phyloP scores from a whole-genome alignment of 2,797 vertebrate genomes.

The Myiotriccus ornatus region DNA sequence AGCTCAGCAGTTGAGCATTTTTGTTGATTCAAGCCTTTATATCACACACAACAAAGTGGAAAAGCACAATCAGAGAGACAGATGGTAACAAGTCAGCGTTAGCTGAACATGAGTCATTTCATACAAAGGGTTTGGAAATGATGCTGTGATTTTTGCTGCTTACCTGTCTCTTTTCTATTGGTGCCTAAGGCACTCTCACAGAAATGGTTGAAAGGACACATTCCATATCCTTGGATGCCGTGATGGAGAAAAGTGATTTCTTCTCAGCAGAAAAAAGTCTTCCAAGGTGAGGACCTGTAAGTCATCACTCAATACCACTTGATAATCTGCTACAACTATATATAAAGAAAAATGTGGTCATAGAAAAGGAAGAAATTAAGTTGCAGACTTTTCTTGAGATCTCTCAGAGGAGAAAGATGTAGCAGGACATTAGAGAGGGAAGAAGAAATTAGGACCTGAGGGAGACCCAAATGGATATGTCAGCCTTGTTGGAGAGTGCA shows the following conservation, averaged over 20 bases:
- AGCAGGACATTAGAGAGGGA: not conserved
- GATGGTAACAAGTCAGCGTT: not conserved
- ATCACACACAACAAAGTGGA: not conserved
- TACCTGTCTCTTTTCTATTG: not conserved
- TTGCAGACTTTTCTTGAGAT: not conserved
- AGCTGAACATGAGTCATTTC: not conserved
- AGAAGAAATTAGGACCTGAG: not conserved
- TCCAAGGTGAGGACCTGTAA: not conserved
- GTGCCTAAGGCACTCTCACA: not conserved
- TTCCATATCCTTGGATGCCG: not conserved
- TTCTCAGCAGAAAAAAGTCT: not conserved
- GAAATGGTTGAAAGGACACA: not conserved
- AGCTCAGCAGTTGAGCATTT: not conserved
- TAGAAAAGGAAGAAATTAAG: not conserved
- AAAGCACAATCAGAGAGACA: not conserved
- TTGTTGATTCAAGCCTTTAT: conserved; percentile 11
- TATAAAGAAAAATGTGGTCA: not conserved
- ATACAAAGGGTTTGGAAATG: not conserved
- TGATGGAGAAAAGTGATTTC: not conserved
- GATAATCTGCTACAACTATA: not conserved
- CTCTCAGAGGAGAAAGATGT: not conserved
- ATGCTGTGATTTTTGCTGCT: conserved; percentile 17
- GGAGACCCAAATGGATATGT: not conserved
- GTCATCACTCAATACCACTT: not conserved
- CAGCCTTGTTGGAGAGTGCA: not conserved